Base-by-base conservation (phyloP, 2,797 vertebrate species). In the Pteropus rufus region DNA sequence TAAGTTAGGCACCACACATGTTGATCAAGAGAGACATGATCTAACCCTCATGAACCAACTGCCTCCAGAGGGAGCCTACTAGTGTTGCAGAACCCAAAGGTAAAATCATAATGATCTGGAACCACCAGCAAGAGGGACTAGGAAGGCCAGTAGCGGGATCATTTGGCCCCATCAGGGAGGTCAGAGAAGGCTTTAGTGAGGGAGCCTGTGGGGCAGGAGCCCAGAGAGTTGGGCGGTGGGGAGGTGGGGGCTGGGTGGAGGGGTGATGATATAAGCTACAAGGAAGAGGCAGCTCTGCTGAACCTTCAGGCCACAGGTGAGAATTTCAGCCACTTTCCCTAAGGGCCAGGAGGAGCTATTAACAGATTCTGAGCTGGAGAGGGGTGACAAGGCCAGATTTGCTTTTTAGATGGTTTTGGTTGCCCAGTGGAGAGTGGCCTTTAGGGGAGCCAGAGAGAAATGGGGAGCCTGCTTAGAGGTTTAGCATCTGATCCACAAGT, bases 161-260 rank as follows among this genome's bases (percentile, higher is more conserved):
- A 15, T 75, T 16, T 7, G 11, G 41, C 60, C n/a, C 5, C 6
- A 18, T 54, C 58, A 23, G n/a, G 46, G 60, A 14, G 49, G 44
- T 65, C 41, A n/a, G 79, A 67, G 69, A 16, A 29, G 39, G 36
- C 56, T 73, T 41, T 34, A 23, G 3, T 16, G 26, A 29, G 52
- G 31, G 44, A 69, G 56, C 49, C 9, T 1, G 9, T 5, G 3
- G 21, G 26, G 34, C 34, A 72, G 81, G 72, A 19, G 9, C 15
- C 19, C 29, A 7, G 81, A 58, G 64, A 56, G 77, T 10, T 39
- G 26, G 3, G 8, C 7, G 4, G 2, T 18, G 2, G 60, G 39
- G 39, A 24, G 11, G 2, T 1, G 2, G 24, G n/a, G 3, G 15
- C 26, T 11, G 34, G 24, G n/a, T 8, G 46, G 12, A 0, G 8